Conservation (phyloP, 2,797 vertebrate genomes). For the Ctenosaura bakeri region DNA sequence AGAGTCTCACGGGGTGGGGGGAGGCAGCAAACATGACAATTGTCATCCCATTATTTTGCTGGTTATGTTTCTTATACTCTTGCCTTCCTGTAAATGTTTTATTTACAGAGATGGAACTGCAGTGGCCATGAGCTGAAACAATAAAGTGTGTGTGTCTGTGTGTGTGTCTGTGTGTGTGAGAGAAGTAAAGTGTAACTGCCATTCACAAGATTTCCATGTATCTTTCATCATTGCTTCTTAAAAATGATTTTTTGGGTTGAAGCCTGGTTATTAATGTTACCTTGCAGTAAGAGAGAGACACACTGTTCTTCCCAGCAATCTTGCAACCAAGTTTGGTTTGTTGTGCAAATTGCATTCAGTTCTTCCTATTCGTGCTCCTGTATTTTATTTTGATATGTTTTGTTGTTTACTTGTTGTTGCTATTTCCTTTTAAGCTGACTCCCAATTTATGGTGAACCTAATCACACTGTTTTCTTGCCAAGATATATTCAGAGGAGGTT, state of each 20-base stretch:
- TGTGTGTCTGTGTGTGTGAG: background rate
- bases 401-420: too few relatives aligned
- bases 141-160: background rate
- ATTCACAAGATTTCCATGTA: background rate
- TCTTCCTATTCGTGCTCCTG: background rate
- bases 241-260: too few relatives aligned
- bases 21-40: background rate
- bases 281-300: background rate
- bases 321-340: background rate
- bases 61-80: background rate
- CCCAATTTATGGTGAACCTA: too few relatives aligned
- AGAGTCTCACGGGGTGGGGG: too few relatives aligned
- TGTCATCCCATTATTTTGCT: background rate
- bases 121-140: background rate
- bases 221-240: too few relatives aligned
- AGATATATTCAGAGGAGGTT: too few relatives aligned
- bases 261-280: background rate
- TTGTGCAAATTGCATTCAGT: background rate
- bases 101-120: background rate
- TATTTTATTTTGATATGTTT: too few relatives aligned
- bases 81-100: conserved; percentile 3
- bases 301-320: background rate
- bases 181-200: background rate
- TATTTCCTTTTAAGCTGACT: too few relatives aligned
- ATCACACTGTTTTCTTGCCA: too few relatives aligned